Evolutionary conservation across 2,113 vertebrate species (phyloP).

Genomic region (Brachionichthys hirsutus): DNA sequence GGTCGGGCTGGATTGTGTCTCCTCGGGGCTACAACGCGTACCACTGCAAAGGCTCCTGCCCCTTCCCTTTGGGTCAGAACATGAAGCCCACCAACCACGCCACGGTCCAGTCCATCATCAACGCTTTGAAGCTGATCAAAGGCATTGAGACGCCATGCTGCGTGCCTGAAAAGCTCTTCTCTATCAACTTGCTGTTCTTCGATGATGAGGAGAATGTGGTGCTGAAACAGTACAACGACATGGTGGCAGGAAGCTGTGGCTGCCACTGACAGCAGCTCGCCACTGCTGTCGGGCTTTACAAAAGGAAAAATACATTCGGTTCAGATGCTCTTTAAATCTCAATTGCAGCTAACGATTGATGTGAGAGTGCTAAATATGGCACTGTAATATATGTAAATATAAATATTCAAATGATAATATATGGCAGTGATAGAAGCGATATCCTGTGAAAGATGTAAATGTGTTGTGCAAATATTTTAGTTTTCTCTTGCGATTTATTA

Average conservation of each 20-base stretch:
- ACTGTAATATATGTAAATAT: constrained; percentile 83
- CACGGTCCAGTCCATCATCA: constrained; percentile 85
- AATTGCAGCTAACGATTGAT: constrained; percentile 11
- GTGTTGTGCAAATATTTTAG: constrained; percentile 68
- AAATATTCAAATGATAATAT: constrained; percentile 82
- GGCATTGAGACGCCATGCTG: constrained; percentile 80
- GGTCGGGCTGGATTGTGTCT: constrained; percentile 85
- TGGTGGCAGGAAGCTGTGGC: constrained; percentile 85
- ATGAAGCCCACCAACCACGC: constrained; percentile 85
- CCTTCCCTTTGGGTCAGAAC: constrained; percentile 83
- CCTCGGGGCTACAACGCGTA: constrained; percentile 85
- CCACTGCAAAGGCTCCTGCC: constrained; percentile 83
- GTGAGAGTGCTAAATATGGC: constrained; percentile 15
- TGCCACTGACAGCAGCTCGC: constrained; percentile 72
- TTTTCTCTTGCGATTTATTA: constrained; percentile 52
- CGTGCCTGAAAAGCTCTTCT: constrained; percentile 84
- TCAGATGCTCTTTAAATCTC: constrained; percentile 4
- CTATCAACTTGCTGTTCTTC: constrained; percentile 84
- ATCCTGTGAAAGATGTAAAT: constrained; percentile 65
- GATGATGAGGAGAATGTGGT: constrained; percentile 85
- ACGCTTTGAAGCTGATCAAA: constrained; percentile 81
- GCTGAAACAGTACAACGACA: constrained; percentile 84
- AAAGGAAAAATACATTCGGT: neutral
- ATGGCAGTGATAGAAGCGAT: constrained; percentile 60
- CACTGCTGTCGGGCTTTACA: neutral